Conservation (phyloP, 1,140 invertebrate species). For the Zaprionus gabonicus region DNA sequence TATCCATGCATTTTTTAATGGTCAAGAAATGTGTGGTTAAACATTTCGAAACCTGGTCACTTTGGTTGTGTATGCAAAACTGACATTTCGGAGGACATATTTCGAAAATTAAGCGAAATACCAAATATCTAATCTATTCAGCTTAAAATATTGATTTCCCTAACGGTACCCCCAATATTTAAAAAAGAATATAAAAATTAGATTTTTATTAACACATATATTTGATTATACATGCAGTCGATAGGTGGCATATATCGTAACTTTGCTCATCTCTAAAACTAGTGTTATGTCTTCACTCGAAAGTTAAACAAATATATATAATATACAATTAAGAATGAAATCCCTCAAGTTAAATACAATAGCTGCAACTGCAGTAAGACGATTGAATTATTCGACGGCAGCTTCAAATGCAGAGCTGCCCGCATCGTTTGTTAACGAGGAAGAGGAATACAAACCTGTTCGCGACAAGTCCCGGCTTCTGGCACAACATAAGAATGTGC, state of each 20-base stretch:
- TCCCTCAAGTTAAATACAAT: slow-evolving; percentile 15
- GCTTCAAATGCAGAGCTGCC: slow-evolving; percentile 40
- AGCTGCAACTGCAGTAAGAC: slow-evolving; percentile 14
- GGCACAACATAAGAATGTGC: slow-evolving; percentile 85
- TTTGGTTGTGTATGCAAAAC: too few relatives aligned
- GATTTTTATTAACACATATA: neutral
- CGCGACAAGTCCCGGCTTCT: slow-evolving; percentile 87
- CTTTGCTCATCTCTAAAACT: neutral
- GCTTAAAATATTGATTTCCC: too few relatives aligned
- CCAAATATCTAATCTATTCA: too few relatives aligned
- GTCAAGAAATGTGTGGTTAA: too few relatives aligned
- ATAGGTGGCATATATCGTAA: neutral
- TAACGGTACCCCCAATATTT: too few relatives aligned
- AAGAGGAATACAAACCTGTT: slow-evolving; percentile 72
- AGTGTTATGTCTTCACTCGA: neutral
- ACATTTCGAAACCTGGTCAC: too few relatives aligned
- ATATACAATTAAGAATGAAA: slow-evolving; percentile 19
- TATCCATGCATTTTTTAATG: too few relatives aligned
- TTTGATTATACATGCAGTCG: neutral
- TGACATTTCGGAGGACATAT: too few relatives aligned
- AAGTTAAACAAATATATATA: slow-evolving; percentile 3
- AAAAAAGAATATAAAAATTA: too few relatives aligned
- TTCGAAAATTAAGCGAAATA: too few relatives aligned
- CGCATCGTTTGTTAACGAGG: slow-evolving; percentile 35
- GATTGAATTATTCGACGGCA: slow-evolving; percentile 35